Base-by-base conservation (phyloP, 2,797 vertebrate genomes). In the Ataeniobius toweri region DNA sequence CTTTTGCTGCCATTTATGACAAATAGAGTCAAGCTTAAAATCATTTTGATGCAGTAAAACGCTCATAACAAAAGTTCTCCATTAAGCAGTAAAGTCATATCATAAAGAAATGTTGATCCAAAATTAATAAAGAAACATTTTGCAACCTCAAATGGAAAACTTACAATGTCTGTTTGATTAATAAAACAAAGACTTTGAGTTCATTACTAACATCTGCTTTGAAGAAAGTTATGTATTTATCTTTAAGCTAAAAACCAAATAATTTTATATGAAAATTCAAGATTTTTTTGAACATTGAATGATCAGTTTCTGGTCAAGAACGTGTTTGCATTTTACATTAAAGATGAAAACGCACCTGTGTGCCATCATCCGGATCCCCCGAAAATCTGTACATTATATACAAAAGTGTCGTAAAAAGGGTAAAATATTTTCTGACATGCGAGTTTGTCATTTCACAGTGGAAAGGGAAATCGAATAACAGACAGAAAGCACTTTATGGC, bases 271-370 rank as follows among this genome's bases (percentile, higher is more conserved):
- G 14, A 68, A 24, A 31, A 68, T 10, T 68, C 10, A 41, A 65
- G 10, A n/a, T 58, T 53, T 12, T n/a, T 50, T 22, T 41, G 6
- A 1, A 22, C 20, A 39, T 10, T 22, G 8, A 63, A 41, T 0
- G 14, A 51, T 16, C 50, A 36, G 28, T 63, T 36, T 63, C 59
- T 63, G 59, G 28, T 36, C 36, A 36, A 14, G 28, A 36, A 36
- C 31, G 8, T 72, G 67, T 85, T 81, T 91, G 86, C 89, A 81
- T 87, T 91, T 86, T 84, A 90, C 86, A 92, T 91, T 92, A 91
- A 77, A 77, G 72, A 80, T 80, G 80, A 86, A 89, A 91, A 92
- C 77, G 75, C 63, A 78, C 80, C 71, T 76, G 77, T 86, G 81
- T 78, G 84, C 86, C 83, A 77, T 91, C 89, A 92, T 87, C 89